These are phyloP conservation scores for Dolichallabes microphthalmus DNA, from an alignment of 2,113 vertebrate species.

Conservation along the genomic window DNA sequence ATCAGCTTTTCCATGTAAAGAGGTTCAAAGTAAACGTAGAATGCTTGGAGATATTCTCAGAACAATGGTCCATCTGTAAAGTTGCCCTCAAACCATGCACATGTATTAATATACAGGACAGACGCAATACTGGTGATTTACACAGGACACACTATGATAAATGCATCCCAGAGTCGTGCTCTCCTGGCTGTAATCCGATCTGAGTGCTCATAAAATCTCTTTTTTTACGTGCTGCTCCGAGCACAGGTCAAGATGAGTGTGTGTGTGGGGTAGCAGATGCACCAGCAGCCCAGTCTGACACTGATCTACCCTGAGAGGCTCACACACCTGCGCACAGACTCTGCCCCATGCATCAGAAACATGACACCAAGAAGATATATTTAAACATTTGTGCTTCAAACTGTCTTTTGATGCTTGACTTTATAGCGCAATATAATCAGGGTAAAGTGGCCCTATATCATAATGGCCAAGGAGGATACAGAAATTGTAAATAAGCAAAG, in stretches of 20 bases:
- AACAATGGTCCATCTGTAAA: neutral
- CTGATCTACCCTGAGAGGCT: slow-evolving; percentile 19
- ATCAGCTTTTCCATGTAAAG: neutral
- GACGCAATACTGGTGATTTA: slow-evolving; percentile 30
- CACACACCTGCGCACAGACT: slow-evolving; percentile 11
- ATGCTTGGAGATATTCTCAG: neutral
- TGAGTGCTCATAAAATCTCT: slow-evolving; percentile 34
- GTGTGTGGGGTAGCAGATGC: slow-evolving; percentile 30
- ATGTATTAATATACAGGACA: slow-evolving; percentile 19
- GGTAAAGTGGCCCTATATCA: neutral
- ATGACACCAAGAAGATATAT: slow-evolving; percentile 20
- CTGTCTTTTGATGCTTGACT: neutral
- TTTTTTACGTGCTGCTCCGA: neutral
- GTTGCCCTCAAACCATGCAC: neutral
- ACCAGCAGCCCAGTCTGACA: slow-evolving; percentile 19
- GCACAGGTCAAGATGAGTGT: slow-evolving; percentile 10
- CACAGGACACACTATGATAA: slow-evolving; percentile 31
- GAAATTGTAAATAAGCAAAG: neutral
- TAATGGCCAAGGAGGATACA: neutral
- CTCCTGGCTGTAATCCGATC: slow-evolving; percentile 32
- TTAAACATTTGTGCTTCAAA: slow-evolving; percentile 8
- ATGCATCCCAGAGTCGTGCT: neutral
- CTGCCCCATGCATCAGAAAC: slow-evolving; percentile 29
- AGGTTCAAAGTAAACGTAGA: neutral
- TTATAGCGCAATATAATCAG: neutral